Evolutionary conservation across 1,140 invertebrate genomes (phyloP), one percentile per base, ranked within the genome.

Genomic region (Camponotus floridanus): DNA sequence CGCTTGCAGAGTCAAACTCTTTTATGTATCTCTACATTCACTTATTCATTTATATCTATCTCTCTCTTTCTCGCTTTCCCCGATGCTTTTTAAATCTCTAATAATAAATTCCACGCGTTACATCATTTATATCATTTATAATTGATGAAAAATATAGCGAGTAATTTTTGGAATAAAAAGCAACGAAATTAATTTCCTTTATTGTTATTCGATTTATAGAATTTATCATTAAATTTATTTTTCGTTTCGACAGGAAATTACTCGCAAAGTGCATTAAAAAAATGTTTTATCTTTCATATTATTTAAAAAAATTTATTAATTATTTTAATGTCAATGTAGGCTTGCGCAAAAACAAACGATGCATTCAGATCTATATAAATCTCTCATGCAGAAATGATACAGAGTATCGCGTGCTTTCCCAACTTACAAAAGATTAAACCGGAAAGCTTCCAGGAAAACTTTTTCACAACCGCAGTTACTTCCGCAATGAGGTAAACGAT

Each of bases 401-500:
- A 68, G 13, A 55, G 21, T 33, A 48, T n/a, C 39, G 61, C 18
- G 42, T 62, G 76, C 26, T 26, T 65, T 67, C 51, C 64, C 18
- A 18, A 33, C 13, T 21, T 48, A 51, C 67, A 15, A 39, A 13
- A 13, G 39, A 83, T 61, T 36, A 45, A 73, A 26, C 13, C 15
- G 11, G 67, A 81, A 21, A 61, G 18, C 36, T 81, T 83, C 79
- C 39, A 45, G 36, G 79, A 83, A 83, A 83, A 83, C 26, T 73
- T 62, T 83, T n/a, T 61, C 79, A 26, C 26, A 45, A 73, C 55
- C 26, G 51, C 55, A 48, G 39, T 73, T 45, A 70, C 55, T 83
- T 83, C 79, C 79, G 79, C 79, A 73, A 83, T 83, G 31, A 73
- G 68, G 26, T 59, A 73, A 73, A 73, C 51, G 26, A 33, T 83